These are phyloP conservation scores for Mormyrus proboscirostris DNA, from an alignment of 2,797 vertebrate species.

Conservation along the genomic window DNA sequence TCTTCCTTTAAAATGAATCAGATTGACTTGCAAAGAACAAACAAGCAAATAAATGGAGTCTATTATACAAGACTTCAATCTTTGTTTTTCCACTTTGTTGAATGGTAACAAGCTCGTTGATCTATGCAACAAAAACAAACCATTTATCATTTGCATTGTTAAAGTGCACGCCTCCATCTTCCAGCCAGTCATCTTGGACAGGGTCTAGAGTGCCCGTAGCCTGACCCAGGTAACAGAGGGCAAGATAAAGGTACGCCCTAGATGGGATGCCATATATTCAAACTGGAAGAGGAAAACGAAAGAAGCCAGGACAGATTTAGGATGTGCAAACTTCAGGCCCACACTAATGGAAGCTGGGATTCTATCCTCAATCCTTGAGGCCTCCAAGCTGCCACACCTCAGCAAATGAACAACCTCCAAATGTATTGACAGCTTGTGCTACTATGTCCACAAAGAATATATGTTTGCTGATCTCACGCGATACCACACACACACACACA, in stretches of 20 bases:
- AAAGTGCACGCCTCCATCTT: neutral
- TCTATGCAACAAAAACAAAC: neutral
- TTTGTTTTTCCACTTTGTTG: neutral
- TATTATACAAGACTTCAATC: neutral
- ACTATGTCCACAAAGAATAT: neutral
- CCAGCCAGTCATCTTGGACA: neutral
- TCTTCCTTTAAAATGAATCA: neutral
- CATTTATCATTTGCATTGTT: neutral
- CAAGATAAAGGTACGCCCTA: neutral
- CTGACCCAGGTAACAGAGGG: neutral
- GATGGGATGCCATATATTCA: neutral
- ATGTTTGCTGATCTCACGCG: neutral
- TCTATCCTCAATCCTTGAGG: neutral
- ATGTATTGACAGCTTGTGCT: neutral
- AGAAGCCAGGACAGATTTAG: neutral
- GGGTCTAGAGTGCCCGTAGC: neutral
- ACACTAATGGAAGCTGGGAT: neutral
- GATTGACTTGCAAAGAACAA: neutral
- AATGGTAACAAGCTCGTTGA: neutral
- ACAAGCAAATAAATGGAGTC: neutral
- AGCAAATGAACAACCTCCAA: neutral
- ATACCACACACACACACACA: neutral
- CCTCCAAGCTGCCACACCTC: neutral
- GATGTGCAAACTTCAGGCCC: neutral
- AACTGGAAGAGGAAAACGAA: neutral